A percentile compares a stretch with the other conserved stretches of the same genome.
Conservation (phyloP, 2,888 invertebrate species). For the Sepiola atlantica region DNA sequence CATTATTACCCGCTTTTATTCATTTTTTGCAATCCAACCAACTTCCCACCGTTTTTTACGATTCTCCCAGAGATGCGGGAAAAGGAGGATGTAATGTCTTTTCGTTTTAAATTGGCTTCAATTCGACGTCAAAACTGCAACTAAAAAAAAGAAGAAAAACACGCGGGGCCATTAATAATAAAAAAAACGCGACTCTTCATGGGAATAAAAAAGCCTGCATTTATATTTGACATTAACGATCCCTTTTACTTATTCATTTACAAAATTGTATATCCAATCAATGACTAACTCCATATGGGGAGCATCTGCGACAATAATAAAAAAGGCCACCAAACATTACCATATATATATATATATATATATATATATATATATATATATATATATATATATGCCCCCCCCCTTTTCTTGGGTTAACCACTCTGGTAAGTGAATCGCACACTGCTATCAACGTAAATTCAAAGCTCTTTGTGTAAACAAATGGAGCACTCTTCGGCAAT, state of each 20-base stretch:
- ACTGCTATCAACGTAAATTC: too few species aligned
- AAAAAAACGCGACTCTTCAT: background rate
- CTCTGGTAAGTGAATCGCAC: too few species aligned
- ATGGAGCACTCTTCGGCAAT: too few species aligned
- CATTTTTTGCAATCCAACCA: background rate
- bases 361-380: too few species aligned
- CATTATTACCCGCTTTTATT: background rate
- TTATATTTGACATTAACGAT: background rate
- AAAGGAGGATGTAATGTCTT: background rate
- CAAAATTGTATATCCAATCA: background rate
- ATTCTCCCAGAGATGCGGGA: background rate
- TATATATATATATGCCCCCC: too few species aligned
- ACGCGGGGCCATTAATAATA: background rate
- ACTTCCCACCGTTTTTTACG: background rate
- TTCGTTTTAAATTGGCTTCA: background rate
- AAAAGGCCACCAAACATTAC: too few species aligned
- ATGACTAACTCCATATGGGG: background rate
- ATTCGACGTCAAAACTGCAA: background rate
- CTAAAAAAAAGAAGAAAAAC: background rate
- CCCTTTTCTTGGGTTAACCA: too few species aligned
- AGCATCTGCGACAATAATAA: too few species aligned
- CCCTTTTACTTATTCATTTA: background rate
- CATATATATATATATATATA: too few species aligned
- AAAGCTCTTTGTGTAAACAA: too few species aligned
- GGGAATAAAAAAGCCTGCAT: background rate